Evolutionary conservation across 1,140 invertebrate genomes (phyloP).

Genomic region (Potamilus streckersoni): DNA sequence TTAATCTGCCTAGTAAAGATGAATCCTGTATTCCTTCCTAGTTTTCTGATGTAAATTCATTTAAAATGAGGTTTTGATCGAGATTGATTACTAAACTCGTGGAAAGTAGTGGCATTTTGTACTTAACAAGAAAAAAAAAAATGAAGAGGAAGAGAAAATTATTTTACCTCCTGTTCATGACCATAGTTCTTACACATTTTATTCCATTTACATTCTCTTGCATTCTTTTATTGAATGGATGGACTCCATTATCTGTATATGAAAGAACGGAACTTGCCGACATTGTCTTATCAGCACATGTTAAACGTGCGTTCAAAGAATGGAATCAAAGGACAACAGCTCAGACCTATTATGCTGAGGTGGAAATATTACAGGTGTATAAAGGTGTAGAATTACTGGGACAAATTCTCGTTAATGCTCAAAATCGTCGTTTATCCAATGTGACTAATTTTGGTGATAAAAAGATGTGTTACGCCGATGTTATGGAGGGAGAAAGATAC

Average conservation of each 20-base stretch:
- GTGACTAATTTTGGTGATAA: constrained; percentile 66
- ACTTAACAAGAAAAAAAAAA: too few relatives aligned
- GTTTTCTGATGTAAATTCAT: too few relatives aligned
- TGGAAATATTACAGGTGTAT: constrained; percentile 51
- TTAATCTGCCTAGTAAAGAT: too few relatives aligned
- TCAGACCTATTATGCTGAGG: constrained; percentile 57
- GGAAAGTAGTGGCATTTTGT: too few relatives aligned
- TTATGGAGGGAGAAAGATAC: constrained; percentile 51
- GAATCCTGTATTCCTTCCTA: too few relatives aligned
- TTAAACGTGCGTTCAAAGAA: constrained; percentile 53
- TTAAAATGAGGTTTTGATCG: too few relatives aligned
- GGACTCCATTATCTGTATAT: constrained; percentile 58
- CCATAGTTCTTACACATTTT: background rate
- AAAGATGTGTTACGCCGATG: constrained; percentile 63
- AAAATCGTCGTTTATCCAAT: constrained; percentile 44
- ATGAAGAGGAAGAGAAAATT: too few relatives aligned
- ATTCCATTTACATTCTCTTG: constrained; percentile 38
- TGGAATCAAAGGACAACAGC: constrained; percentile 34
- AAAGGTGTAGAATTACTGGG: constrained; percentile 50
- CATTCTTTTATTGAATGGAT: constrained; percentile 64
- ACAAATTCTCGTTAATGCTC: constrained; percentile 29
- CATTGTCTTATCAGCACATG: constrained; percentile 51
- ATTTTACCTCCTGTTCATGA: too few relatives aligned
- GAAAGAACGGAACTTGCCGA: constrained; percentile 59
- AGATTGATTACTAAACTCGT: too few relatives aligned